Base-by-base conservation (phyloP, 2,888 invertebrate species). In the Spatulosminthurus flaviceps region DNA sequence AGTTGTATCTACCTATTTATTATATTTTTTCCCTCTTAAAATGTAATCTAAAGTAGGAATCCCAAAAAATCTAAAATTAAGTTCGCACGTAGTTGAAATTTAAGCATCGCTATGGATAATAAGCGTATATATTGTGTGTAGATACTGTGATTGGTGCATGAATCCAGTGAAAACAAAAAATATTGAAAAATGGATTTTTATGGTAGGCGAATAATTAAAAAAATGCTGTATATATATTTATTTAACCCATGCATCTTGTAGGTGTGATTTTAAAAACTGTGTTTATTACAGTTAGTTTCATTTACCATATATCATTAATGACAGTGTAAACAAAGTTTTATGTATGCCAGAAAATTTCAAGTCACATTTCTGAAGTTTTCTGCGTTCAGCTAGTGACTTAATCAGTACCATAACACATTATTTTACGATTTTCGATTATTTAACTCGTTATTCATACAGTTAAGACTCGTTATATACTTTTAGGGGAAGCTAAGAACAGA, bases 1-100 rank as follows among this genome's bases (percentile, higher is more conserved):
- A 51, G 51, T 51, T 51, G 51, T 51, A 16, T n/a, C 51, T 51
- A 51, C n/a, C n/a, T 51, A 51, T 51, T 51, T 51, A 51, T 51
- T 51, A 19, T 51, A 51, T 51, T 51, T 51, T 51, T 51, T n/a
- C 19, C n/a, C n/a, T n/a, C 2, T 51, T 51, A 16, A 34, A 34
- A 34, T 34, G 51, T 51, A 51, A 51, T 11, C 16, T 2, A 19
- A 51, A 5, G 16, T 19, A 51, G n/a, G 51, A 19, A 51, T 51
- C 51, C 5, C 16, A 51, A 51, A 2, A 19, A 19, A 51, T 19
- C 19, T 16, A 2, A 19, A 11, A 16, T 16, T 51, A 51, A 51
- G n/a, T 13, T 13, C 5, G 16, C 1, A 13, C 51, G n/a, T n/a
- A n/a, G n/a, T n/a, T n/a, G n/a, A n/a, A n/a, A 13, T 13, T 4